Percentiles rank a stretch among this genome's conserved stretches.
These are phyloP conservation scores for Phoeniculus purpureus DNA, from an alignment of 2,797 vertebrate genomes.

Conservation along the genomic window DNA sequence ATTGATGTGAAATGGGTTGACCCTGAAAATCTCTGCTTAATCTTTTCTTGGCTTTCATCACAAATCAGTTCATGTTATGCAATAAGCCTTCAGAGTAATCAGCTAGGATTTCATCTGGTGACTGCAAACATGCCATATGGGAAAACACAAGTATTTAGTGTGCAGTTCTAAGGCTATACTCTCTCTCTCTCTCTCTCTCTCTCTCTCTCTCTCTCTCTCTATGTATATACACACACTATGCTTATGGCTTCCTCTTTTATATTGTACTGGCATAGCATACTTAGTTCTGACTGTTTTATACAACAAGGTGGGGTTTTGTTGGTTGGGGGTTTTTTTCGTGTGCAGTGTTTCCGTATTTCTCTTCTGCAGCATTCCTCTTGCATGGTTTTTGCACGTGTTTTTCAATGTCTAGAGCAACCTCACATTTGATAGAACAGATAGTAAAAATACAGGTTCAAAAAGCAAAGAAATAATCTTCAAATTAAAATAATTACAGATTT, in stretches of 20 bases:
- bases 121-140: constrained; percentile 24
- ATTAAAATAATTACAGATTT: not conserved
- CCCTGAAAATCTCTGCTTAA: constrained; percentile 68
- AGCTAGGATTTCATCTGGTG: constrained; percentile 44
- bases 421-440: not conserved
- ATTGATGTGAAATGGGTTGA: constrained; percentile 47
- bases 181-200: too few species aligned
- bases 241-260: not conserved
- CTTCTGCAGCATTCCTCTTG: not conserved
- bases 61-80: constrained; percentile 58
- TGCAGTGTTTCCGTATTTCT: not conserved
- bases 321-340: accelerated
- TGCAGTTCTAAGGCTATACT: not conserved
- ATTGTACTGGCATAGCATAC: not conserved
- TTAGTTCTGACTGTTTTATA: not conserved
- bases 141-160: not conserved
- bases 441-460: not conserved
- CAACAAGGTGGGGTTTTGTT: not conserved
- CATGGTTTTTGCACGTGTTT: not conserved
- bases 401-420: not conserved
- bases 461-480: not conserved
- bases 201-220: too few species aligned
- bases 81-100: constrained; percentile 55
- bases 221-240: not conserved
- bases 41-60: constrained; percentile 58